A percentile compares a stretch with the other conserved stretches of the same genome.
Conservation (phyloP, 2,113 vertebrate species). For the Cochlearius cochlearius region DNA sequence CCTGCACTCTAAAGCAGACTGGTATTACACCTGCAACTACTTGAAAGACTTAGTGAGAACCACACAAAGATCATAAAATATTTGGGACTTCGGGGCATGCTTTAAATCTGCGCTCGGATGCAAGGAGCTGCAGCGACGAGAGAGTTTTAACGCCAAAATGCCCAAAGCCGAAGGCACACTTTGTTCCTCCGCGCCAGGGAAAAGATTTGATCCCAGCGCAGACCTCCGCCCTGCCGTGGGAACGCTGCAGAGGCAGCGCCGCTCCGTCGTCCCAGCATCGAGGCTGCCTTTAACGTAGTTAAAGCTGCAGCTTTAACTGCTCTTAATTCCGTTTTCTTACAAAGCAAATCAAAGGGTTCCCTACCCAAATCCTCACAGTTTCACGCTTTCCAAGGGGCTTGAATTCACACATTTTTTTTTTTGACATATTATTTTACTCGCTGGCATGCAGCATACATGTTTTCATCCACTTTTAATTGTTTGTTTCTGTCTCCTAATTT, state of each 20-base stretch:
- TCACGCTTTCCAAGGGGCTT: not conserved
- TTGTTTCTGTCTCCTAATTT: not conserved
- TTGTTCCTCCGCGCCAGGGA: not conserved
- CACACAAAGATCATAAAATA: not conserved
- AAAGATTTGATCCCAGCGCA: too few relatives aligned
- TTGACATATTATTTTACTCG: not conserved
- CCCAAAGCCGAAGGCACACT: not conserved
- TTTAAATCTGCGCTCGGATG: not conserved
- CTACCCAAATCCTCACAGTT: not conserved
- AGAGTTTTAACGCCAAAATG: not conserved
- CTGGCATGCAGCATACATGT: not conserved
- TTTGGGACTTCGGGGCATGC: not conserved
- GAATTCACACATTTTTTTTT: not conserved
- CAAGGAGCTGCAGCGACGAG: not conserved
- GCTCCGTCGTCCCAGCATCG: accelerated
- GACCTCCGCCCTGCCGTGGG: not conserved
- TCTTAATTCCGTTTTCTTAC: not conserved
- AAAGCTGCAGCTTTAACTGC: not conserved
- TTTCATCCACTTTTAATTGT: not conserved
- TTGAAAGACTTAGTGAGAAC: not conserved
- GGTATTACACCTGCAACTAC: not conserved
- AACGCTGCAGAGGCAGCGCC: accelerated
- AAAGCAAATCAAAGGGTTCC: not conserved
- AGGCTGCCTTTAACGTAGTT: accelerated
- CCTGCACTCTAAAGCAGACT: not conserved